phyloP scores from a whole-genome alignment of 2,797 vertebrate genomes.

The Pipistrellus pipistrellus region DNA sequence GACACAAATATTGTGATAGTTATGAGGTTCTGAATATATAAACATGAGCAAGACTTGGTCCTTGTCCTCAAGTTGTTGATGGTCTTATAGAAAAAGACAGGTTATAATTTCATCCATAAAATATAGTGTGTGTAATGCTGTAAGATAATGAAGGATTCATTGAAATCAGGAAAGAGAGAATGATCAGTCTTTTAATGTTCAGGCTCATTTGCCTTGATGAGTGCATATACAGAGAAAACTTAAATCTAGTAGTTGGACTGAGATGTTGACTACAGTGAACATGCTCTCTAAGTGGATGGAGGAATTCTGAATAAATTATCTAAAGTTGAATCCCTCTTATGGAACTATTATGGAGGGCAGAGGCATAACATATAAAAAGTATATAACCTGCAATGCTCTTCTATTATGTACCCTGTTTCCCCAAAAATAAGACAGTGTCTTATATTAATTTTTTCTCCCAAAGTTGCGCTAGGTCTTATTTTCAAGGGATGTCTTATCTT shows the following conservation, averaged over 20 bases:
- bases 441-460: too few relatives aligned
- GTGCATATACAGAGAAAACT: neutral
- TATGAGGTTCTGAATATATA: neutral
- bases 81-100: conserved; percentile 5
- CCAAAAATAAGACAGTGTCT: too few relatives aligned
- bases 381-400: neutral
- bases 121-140: neutral
- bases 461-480: too few relatives aligned
- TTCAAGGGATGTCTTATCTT: too few relatives aligned
- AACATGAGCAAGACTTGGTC: neutral
- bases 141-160: neutral
- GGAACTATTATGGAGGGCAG: neutral
- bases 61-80: neutral
- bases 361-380: neutral
- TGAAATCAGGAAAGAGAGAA: neutral
- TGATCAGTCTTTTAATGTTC: neutral
- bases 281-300: neutral
- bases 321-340: neutral
- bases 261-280: neutral
- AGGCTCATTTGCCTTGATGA: neutral
- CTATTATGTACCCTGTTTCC: neutral
- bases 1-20: neutral
- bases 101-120: neutral
- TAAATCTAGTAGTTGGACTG: neutral
- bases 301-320: neutral